phyloP scores from a whole-genome alignment of 2,888 invertebrate species.

The Ligdia adustata region DNA sequence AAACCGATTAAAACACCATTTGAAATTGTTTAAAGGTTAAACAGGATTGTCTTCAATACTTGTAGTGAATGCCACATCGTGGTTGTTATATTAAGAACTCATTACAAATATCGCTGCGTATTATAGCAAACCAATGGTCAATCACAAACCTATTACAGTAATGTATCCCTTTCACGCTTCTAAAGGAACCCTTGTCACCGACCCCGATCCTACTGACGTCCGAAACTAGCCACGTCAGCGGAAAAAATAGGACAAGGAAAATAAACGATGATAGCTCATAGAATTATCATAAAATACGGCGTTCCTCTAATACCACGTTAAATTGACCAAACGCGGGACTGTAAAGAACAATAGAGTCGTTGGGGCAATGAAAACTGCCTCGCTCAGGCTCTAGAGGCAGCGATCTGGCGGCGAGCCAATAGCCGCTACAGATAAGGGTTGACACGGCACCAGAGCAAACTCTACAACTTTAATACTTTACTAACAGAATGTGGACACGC shows the following conservation, averaged over 20 bases:
- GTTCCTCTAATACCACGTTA: slow-evolving; percentile 37
- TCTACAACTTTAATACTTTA: slow-evolving; percentile 32
- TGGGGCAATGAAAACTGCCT: slow-evolving; percentile 60
- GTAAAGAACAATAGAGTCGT: slow-evolving; percentile 53
- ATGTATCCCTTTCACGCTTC: slow-evolving; percentile 2
- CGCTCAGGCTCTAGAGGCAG: slow-evolving; percentile 41
- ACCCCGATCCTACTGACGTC: slow-evolving; percentile 15
- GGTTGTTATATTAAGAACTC: too few species aligned
- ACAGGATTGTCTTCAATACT: too few species aligned
- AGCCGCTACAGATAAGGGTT: slow-evolving; percentile 44
- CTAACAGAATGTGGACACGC: slow-evolving; percentile 35
- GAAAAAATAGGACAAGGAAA: slow-evolving; percentile 24
- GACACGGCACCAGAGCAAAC: slow-evolving; percentile 39
- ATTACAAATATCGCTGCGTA: too few species aligned
- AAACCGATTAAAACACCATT: too few species aligned
- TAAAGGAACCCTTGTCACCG: slow-evolving; percentile 4
- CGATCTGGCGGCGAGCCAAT: slow-evolving; percentile 61
- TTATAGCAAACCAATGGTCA: background rate
- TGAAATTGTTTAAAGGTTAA: too few species aligned
- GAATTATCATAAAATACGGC: slow-evolving; percentile 42
- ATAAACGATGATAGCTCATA: slow-evolving; percentile 37
- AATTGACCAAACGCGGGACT: slow-evolving; percentile 40
- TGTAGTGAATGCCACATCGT: too few species aligned
- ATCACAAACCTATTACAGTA: slow-evolving; percentile 16
- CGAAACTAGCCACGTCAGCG: slow-evolving; percentile 21